These are phyloP conservation scores for Brachionus calyciflorus DNA, from an alignment of 1,140 invertebrate genomes.

Conservation along the genomic window DNA sequence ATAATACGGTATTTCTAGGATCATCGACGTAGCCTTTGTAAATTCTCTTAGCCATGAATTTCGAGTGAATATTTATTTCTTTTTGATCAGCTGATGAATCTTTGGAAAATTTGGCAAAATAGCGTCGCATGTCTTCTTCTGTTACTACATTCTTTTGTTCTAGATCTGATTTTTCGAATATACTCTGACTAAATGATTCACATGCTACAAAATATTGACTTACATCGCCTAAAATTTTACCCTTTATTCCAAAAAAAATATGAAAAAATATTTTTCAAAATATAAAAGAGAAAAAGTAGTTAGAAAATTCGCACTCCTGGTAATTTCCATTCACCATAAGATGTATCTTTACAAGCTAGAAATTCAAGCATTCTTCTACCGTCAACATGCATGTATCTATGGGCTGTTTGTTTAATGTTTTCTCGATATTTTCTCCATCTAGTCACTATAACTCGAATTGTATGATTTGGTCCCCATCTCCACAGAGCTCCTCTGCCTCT, in stretches of 20 bases:
- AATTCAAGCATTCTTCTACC: slow-evolving; percentile 35
- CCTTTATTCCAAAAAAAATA: not conserved
- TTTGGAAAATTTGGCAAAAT: slow-evolving; percentile 63
- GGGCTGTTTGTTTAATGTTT: slow-evolving; percentile 67
- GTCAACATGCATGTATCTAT: not conserved
- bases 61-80: not conserved
- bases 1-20: slow-evolving; percentile 20
- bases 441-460: slow-evolving; percentile 59
- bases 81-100: slow-evolving; percentile 46
- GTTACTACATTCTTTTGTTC: slow-evolving; percentile 61
- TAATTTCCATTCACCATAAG: slow-evolving; percentile 37
- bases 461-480: slow-evolving; percentile 63
- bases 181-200: slow-evolving; percentile 6
- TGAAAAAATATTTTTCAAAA: not conserved
- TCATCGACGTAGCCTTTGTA: slow-evolving; percentile 41
- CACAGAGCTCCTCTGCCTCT: slow-evolving; percentile 59
- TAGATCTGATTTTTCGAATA: slow-evolving; percentile 64
- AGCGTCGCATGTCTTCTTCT: slow-evolving; percentile 13
- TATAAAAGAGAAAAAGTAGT: not conserved
- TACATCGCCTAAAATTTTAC: not conserved
- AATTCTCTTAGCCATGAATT: not conserved
- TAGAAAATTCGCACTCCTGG: not conserved
- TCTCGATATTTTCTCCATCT: slow-evolving; percentile 51
- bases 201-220: not conserved
- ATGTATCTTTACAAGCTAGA: slow-evolving; percentile 27